Conservation (phyloP, 2,888 invertebrate genomes). For the Neria commutata region DNA sequence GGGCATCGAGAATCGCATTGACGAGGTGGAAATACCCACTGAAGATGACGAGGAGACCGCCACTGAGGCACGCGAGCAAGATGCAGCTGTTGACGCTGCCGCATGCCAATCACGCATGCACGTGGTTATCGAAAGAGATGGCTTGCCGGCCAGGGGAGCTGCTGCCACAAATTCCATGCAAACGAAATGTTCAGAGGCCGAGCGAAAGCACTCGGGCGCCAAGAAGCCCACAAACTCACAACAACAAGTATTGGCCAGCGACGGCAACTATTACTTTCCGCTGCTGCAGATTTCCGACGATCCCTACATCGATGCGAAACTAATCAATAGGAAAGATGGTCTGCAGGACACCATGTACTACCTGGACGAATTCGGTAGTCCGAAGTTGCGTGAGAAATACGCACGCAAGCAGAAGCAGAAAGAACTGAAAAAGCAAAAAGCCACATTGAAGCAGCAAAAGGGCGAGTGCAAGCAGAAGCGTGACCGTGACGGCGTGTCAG, state of each 20-base stretch:
- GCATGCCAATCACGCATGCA: constrained; percentile 45
- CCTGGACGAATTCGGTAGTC: constrained; percentile 61
- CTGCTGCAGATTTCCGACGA: constrained; percentile 54
- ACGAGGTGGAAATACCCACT: constrained; percentile 48
- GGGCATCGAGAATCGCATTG: constrained; percentile 53
- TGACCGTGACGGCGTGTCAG: background rate
- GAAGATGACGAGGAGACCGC: constrained; percentile 39
- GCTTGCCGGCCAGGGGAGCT: no score
- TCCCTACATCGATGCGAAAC: constrained; percentile 54
- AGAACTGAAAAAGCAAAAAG: constrained; percentile 49
- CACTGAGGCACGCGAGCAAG: constrained; percentile 30
- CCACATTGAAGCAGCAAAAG: constrained; percentile 40
- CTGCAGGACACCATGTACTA: constrained; percentile 61
- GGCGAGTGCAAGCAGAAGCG: background rate
- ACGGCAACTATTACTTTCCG: constrained; percentile 53
- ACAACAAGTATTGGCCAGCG: constrained; percentile 46
- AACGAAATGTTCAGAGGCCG: constrained; percentile 19
- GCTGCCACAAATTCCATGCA: constrained; percentile 12
- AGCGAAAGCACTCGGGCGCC: constrained; percentile 26
- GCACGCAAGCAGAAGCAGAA: constrained; percentile 55
- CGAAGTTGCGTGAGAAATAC: constrained; percentile 58
- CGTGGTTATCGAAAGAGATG: constrained; percentile 36
- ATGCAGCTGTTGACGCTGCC: constrained; percentile 28
- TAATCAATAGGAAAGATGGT: constrained; percentile 61
- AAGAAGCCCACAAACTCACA: no score